Evolutionary conservation across 1,140 invertebrate species (phyloP), one percentile per base, ranked within the genome.

Genomic region (Planococcus citri): DNA sequence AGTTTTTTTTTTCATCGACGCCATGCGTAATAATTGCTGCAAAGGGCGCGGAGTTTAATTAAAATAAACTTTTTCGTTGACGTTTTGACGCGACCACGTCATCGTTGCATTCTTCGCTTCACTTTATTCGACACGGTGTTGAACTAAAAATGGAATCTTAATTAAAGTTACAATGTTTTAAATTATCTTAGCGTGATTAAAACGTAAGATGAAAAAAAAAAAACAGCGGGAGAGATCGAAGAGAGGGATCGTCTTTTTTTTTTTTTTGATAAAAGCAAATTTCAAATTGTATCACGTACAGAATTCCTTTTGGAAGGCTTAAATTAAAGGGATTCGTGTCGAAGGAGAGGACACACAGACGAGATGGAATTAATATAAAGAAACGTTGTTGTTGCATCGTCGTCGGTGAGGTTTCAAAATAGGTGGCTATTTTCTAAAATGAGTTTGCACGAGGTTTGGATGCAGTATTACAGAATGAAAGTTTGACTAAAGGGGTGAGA

Each of bases 11-110:
- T 33, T 33, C 29, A n/a, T n/a, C 29, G 29, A 33, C 12, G n/a
- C n/a, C n/a, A n/a, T n/a, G n/a, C n/a, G 29, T 33, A 33, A 33
- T 33, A 33, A 33, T 33, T 12, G n/a, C n/a, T n/a, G n/a, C n/a
- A n/a, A n/a, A n/a, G 29, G 12, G 29, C 12, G 4, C 4, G 29
- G 41, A 25, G 9, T 64, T 64, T 64, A 64, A 64, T 64, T 64
- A 64, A 64, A 64, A 64, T 64, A 64, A 64, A 64, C 8, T 25
- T 64, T 58, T 64, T 64, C 25, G 60, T 27, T 64, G 60, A 25
- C 60, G 25, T 27, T 25, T 58, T 58, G 51, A 58, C 51, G 51
- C 51, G 51, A 6, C 21, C 14, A 27, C 22, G 60, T 20, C 17
- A 20, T 20, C 57, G 60, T 64, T 22, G 17, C 60, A 9, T 60